phyloP scores from a whole-genome alignment of 1,140 invertebrate genomes.

The Conus ventricosus region DNA sequence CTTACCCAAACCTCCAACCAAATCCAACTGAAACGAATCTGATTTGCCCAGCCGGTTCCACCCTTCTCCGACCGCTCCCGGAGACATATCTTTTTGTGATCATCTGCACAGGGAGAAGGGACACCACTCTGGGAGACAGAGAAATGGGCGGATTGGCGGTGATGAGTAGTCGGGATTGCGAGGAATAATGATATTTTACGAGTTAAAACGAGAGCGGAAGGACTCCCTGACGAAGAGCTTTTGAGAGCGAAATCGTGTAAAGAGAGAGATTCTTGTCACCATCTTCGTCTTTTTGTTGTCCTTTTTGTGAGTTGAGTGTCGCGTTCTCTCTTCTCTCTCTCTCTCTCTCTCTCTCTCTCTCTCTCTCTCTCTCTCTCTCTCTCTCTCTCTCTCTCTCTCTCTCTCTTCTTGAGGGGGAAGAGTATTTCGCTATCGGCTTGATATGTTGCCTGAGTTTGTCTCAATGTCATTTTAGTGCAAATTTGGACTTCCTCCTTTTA shows the following conservation, averaged over 20 bases:
- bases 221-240: background rate
- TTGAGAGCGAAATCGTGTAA: slow-evolving; percentile 37
- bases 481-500: too few relatives aligned
- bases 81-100: slow-evolving; percentile 15
- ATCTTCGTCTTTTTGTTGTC: background rate
- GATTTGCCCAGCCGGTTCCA: background rate
- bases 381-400: slow-evolving; percentile 14
- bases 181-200: slow-evolving; percentile 39
- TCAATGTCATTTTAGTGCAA: background rate
- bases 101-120: background rate
- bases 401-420: background rate
- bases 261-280: slow-evolving; percentile 27
- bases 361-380: background rate
- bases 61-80: background rate
- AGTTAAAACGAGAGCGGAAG: slow-evolving; percentile 8
- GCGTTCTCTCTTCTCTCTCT: too few relatives aligned
- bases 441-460: background rate
- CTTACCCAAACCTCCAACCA: background rate
- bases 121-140: background rate
- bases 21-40: slow-evolving; percentile 23
- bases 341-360: too few relatives aligned
- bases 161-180: slow-evolving; percentile 30
- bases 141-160: slow-evolving; percentile 4
- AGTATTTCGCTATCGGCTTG: background rate
- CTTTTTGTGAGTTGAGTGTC: background rate